Base-by-base conservation (phyloP, 1,140 invertebrate species). In the Araneus ventricosus region DNA sequence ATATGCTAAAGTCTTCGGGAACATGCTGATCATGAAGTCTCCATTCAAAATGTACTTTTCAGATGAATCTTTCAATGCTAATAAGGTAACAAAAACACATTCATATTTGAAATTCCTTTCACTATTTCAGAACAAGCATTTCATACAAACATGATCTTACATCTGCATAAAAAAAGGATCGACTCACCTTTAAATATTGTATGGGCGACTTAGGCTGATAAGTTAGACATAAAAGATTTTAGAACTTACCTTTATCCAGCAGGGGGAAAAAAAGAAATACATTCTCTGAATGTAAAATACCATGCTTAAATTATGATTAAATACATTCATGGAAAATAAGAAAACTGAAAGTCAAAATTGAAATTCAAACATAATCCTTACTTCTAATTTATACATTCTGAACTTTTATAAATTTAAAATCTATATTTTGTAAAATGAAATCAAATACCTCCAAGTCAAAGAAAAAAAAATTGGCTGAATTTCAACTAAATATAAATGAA, bases 41-140 rank as follows among this genome's bases (percentile, higher is more conserved):
- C 98, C 98, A 95, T 99, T 99, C 4, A 99, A 95, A 79, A 99
- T 96, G 94, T 97, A 98, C 41, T 97, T 96, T 1, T 96, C 96
- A 39, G 95, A 95, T 61, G 96, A 95, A 88, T 96, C 96, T 37
- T 96, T 94, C 8, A 98, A 94, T 34, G 97, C 97, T 92, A 79
- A 52, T 34, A 75, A 34, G 37, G 80, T 82, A 80, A 79, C 27
- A 89, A 27, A 41, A 88, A n/a, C 61, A 88, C 27, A 37, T 22
- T 75, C 70, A 75, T 20, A 34, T 75, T 34, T 75, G 30, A 34
- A 34, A 45, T 84, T 30, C 37, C 30, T 79, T 34, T 7, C 2
- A 79, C n/a, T 30, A 70, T 70, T 70, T 70, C 27, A 37, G 34
- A 75, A 75, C 70, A 75, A 34, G 17, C 20, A 75, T 20, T 27